phyloP scores from a whole-genome alignment of 35 echinoderm and acorn worm species.

The Stichopus chloronotus region DNA sequence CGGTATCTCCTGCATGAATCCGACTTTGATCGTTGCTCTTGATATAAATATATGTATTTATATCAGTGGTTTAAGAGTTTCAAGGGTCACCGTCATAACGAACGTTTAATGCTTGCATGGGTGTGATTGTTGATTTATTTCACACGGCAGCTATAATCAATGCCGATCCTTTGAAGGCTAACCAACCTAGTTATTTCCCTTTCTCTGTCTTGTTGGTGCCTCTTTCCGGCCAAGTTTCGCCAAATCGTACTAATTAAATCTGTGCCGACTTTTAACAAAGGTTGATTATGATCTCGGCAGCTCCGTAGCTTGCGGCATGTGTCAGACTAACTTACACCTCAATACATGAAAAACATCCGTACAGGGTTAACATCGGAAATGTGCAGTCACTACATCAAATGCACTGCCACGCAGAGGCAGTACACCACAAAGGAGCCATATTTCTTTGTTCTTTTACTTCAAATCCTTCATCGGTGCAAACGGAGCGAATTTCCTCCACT shows the following conservation, averaged over 20 bases:
- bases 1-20: too few species aligned
- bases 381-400: neutral
- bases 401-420: too few species aligned
- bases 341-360: constrained; percentile 20
- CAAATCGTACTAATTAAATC: constrained; percentile 50
- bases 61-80: too few species aligned
- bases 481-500: neutral
- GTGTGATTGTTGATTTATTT: neutral
- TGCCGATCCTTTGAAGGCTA: neutral
- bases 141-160: neutral
- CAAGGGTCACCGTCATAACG: too few species aligned
- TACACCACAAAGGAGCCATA: too few species aligned
- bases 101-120: neutral
- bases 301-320: constrained; percentile 28
- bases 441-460: neutral
- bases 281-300: constrained; percentile 38
- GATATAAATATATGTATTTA: too few species aligned
- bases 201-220: neutral
- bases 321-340: constrained; percentile 27
- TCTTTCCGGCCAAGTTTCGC: constrained; percentile 10
- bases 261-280: constrained; percentile 44
- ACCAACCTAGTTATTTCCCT: neutral
- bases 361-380: constrained; percentile 26
- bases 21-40: too few species aligned
- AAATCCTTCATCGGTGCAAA: neutral